Percentiles rank a stretch among this genome's conserved stretches.
These are phyloP conservation scores for Heteronetta atricapilla DNA, from an alignment of 2,113 vertebrate species.

Conservation along the genomic window DNA sequence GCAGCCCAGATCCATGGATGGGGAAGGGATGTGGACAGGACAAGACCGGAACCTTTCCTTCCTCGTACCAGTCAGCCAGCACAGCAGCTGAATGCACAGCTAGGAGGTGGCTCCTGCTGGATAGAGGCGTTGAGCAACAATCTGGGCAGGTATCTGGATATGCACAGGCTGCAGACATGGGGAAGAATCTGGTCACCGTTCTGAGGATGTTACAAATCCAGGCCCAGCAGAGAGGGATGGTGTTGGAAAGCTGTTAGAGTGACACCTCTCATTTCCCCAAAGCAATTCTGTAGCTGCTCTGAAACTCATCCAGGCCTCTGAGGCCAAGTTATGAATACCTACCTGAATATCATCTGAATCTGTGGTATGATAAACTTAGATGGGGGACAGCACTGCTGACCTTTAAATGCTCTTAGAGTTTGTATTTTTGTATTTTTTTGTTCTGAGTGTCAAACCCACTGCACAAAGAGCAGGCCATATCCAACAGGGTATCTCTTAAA, in stretches of 20 bases:
- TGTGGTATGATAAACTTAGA: not conserved
- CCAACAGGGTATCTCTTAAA: not conserved
- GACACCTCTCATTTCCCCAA: not conserved
- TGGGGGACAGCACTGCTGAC: not conserved
- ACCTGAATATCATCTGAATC: not conserved
- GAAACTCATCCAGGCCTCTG: not conserved
- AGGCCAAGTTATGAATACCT: not conserved
- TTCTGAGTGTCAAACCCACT: not conserved
- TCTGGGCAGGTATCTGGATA: not conserved
- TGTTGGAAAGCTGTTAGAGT: not conserved
- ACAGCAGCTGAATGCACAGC: not conserved
- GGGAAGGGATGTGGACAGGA: not conserved
- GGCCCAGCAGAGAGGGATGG: not conserved
- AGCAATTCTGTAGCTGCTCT: not conserved
- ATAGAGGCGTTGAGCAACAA: not conserved
- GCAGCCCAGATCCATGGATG: not conserved
- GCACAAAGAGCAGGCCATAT: not conserved
- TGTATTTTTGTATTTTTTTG: not conserved
- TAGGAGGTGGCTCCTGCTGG: not conserved
- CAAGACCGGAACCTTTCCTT: not conserved
- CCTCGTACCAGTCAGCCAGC: not conserved
- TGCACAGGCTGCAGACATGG: not conserved
- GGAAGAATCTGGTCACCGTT: not conserved
- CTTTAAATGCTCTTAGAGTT: not conserved
- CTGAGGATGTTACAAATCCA: not conserved